Percentiles rank a stretch among this genome's conserved stretches.
phyloP scores from a whole-genome alignment of 2,113 vertebrate species.

The Patagioenas fasciata region DNA sequence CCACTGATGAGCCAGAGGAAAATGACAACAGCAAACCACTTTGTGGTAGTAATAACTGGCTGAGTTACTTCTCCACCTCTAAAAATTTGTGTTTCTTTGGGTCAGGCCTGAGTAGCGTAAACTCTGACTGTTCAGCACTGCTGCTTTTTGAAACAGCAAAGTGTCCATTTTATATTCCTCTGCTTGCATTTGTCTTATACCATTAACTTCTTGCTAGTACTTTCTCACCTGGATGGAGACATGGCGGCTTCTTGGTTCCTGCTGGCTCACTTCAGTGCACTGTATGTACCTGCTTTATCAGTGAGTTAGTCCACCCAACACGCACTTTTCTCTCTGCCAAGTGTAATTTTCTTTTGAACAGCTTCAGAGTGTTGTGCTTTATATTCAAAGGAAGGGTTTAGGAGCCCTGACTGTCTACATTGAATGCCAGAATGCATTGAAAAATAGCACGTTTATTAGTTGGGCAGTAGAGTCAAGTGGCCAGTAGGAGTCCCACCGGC shows the following conservation, averaged over 20 bases:
- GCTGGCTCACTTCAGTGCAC: neutral
- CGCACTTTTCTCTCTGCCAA: neutral
- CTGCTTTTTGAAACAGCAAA: neutral
- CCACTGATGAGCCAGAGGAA: neutral
- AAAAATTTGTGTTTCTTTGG: neutral
- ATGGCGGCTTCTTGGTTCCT: neutral
- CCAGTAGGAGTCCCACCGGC: neutral
- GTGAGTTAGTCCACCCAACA: neutral
- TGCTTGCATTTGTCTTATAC: neutral
- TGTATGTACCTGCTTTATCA: neutral
- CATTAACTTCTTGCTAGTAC: neutral
- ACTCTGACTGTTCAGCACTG: neutral
- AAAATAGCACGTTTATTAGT: neutral
- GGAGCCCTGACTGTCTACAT: neutral
- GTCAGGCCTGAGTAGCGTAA: neutral
- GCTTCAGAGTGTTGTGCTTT: neutral
- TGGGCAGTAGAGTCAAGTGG: neutral
- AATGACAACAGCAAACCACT: neutral
- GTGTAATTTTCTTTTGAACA: neutral
- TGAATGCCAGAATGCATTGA: neutral
- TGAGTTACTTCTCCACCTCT: neutral
- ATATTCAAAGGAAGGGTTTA: neutral
- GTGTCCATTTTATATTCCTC: neutral
- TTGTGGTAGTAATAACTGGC: neutral
- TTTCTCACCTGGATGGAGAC: neutral